phyloP scores from a whole-genome alignment of 2,888 invertebrate species.

The Rhingia campestris region DNA sequence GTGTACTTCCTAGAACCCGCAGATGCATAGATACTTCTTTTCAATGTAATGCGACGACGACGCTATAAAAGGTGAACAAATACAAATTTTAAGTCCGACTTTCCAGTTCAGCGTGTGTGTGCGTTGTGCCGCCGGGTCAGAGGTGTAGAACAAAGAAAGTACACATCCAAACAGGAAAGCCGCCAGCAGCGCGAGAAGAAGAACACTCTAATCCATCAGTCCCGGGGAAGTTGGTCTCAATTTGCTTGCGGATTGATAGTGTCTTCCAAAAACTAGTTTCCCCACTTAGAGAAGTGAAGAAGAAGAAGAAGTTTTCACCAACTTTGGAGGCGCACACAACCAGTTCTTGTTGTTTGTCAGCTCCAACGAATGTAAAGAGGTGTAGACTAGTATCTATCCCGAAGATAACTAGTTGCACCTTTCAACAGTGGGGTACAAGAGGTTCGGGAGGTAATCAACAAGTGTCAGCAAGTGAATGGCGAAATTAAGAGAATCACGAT shows the following conservation, averaged over 20 bases:
- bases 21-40: background rate
- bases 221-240: conserved; percentile 29
- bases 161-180: conserved; percentile 17
- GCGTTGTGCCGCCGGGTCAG: conserved; percentile 29
- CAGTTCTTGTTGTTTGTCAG: conserved; percentile 13
- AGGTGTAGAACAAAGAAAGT: conserved; percentile 52
- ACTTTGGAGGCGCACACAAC: conserved; percentile 15
- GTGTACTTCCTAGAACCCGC: conserved; percentile 44
- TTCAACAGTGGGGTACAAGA: background rate
- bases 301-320: conserved; percentile 29
- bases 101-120: conserved; percentile 58
- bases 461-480: conserved; percentile 14
- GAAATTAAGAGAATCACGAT: conserved; percentile 19
- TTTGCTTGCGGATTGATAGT: conserved; percentile 8
- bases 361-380: conserved; percentile 17
- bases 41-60: background rate
- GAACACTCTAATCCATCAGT: conserved; percentile 24
- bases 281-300: conserved; percentile 2
- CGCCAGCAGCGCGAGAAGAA: conserved; percentile 1
- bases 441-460: conserved; percentile 5
- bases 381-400: conserved; percentile 19
- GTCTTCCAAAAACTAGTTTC: conserved; percentile 58
- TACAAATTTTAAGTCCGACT: conserved; percentile 12
- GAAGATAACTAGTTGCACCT: conserved; percentile 19
- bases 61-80: conserved; percentile 8